phyloP scores from a whole-genome alignment of 2,113 vertebrate genomes.

The Pan troglodytes region DNA sequence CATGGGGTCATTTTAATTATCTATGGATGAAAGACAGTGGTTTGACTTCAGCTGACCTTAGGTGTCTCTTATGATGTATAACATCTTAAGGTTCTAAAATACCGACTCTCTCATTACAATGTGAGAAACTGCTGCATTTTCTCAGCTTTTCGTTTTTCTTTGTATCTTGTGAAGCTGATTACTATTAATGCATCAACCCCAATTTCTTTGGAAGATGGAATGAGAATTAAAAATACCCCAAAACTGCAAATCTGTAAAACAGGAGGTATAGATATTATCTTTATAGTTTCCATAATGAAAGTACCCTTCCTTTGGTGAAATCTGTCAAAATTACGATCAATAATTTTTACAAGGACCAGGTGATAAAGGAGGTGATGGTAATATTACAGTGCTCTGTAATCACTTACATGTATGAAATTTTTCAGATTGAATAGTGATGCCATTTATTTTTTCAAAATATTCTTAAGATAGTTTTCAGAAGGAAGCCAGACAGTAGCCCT shows the following conservation, averaged over 20 bases:
- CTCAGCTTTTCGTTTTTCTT: conserved; percentile 22
- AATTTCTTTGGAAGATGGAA: neutral
- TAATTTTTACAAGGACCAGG: neutral
- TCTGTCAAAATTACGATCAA: neutral
- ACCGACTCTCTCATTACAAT: neutral
- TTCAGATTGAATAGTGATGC: neutral
- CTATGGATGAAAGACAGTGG: conserved; percentile 47
- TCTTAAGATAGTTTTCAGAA: neutral
- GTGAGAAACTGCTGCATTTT: conserved; percentile 36
- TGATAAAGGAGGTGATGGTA: neutral
- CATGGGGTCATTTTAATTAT: conserved; percentile 64
- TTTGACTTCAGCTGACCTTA: conserved; percentile 43
- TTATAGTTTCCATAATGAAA: neutral
- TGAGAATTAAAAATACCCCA: neutral
- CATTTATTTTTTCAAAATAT: neutral
- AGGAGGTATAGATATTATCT: neutral
- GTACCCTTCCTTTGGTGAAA: neutral
- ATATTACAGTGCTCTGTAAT: neutral
- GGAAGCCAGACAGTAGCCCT: neutral
- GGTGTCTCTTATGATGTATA: conserved; percentile 49
- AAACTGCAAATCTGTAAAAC: neutral
- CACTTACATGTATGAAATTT: neutral
- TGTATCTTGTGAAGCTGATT: neutral
- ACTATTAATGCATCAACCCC: neutral
- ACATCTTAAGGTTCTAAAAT: conserved; percentile 53